Evolutionary conservation across 2,113 vertebrate species (phyloP), one percentile per base, ranked within the genome.

Genomic region (Probosciger aterrimus): DNA sequence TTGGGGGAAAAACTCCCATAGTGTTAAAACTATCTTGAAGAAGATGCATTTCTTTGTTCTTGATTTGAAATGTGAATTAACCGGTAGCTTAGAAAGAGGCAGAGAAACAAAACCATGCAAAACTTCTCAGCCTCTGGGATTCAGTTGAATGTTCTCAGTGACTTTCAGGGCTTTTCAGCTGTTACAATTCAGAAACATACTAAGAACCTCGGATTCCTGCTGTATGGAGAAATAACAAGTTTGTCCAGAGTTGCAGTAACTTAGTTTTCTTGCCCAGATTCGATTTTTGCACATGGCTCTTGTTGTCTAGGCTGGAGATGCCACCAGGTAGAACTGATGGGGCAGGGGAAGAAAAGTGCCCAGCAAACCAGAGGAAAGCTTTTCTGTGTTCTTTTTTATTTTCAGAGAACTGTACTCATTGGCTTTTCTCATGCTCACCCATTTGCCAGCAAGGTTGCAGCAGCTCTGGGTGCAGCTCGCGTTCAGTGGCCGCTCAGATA

Each of bases 401-500:
- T 65, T 47, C 10, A 5, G 20, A 52, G 49, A 46, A 2, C 27
- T 12, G 3, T 4, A 67, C 7, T 30, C 3, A 37, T 33, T 10
- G 3, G 3, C n/a, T 92, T 92, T 43, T 23, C 60, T 31, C 50
- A 18, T 4, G 0, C 19, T 70, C 9, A 1, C 67, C 39, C 5
- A 0, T 52, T 87, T 65, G 27, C 78, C 60, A 24, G 18, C 0
- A 0, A 57, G 44, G 43, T 11, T 77, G 9, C 62, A 52, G 13
- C 83, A 44, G 31, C 55, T 88, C 24, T 37, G 62, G 39, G 2
- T 43, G 8, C 86, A 64, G 37, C 50, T 89, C 2, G 0, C 11
- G 0, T 24, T 86, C 6, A 2, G 11, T 39, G 71, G 6, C 33
- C 2, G 0, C 62, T 69, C 33, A 47, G 2, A 7, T 28, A 28